These are phyloP conservation scores for Zaprionus obscuricornis DNA, from an alignment of 2,888 invertebrate genomes.

Conservation along the genomic window DNA sequence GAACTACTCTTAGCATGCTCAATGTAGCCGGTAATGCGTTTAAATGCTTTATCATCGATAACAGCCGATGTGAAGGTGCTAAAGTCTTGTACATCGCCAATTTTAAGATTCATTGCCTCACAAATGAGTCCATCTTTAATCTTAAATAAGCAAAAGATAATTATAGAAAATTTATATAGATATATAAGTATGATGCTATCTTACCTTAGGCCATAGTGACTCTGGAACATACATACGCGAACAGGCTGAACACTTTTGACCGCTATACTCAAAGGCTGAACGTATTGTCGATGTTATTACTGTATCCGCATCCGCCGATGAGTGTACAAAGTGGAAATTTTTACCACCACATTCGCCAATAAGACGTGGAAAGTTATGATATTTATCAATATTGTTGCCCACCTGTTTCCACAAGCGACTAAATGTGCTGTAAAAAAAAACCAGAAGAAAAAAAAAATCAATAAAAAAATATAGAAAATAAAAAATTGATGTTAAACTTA, in stretches of 20 bases:
- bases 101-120: conserved; percentile 89
- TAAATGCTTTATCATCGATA: conserved; percentile 97
- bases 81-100: conserved; percentile 93
- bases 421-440: conserved; percentile 88
- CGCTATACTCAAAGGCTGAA: conserved; percentile 97
- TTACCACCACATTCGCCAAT: conserved; percentile 99
- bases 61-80: conserved; percentile 96
- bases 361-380: conserved; percentile 95
- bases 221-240: conserved; percentile 98
- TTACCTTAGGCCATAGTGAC: conserved; percentile 91
- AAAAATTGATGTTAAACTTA: conserved; percentile 84
- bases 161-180: not conserved
- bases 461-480: conserved; percentile 15
- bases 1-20: conserved; percentile 89
- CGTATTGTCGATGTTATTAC: conserved; percentile 94
- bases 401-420: conserved; percentile 96
- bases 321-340: conserved; percentile 98
- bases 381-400: conserved; percentile 92
- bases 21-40: conserved; percentile 94
- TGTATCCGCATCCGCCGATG: conserved; percentile 92
- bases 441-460: conserved; percentile 21
- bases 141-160: conserved; percentile 34
- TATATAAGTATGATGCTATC: not conserved
- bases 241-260: conserved; percentile 99
- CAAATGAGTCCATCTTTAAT: conserved; percentile 87